These are phyloP conservation scores for Holacanthus passer DNA, from an alignment of 2,113 vertebrate species.

Conservation along the genomic window DNA sequence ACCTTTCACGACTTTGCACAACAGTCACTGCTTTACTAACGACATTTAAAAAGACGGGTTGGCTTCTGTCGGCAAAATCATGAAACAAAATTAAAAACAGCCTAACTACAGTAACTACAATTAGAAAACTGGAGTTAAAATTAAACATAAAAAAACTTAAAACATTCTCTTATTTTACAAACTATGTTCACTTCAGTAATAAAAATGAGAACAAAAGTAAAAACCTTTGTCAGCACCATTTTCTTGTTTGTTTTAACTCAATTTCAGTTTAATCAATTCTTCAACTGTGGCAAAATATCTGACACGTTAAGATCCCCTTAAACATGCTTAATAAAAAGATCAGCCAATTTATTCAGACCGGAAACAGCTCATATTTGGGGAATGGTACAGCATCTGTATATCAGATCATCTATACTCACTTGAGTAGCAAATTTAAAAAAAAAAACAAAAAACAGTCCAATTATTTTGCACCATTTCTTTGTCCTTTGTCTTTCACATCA, in stretches of 20 bases:
- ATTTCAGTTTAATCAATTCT: slow-evolving; percentile 48
- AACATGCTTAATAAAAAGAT: slow-evolving; percentile 58
- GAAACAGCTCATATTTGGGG: slow-evolving; percentile 42
- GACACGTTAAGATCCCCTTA: slow-evolving; percentile 40
- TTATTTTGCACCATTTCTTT: background rate
- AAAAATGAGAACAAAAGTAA: slow-evolving; percentile 78
- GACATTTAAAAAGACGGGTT: slow-evolving; percentile 83
- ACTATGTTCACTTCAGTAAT: slow-evolving; percentile 82
- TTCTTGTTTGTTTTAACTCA: slow-evolving; percentile 45
- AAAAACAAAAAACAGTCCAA: slow-evolving; percentile 15
- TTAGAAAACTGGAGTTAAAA: slow-evolving; percentile 83
- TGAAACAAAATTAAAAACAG: slow-evolving; percentile 72
- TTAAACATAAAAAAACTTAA: slow-evolving; percentile 77
- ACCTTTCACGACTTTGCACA: slow-evolving; percentile 78
- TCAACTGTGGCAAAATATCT: slow-evolving; percentile 21
- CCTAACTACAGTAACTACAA: slow-evolving; percentile 77
- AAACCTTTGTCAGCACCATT: slow-evolving; percentile 82
- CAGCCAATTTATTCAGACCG: slow-evolving; percentile 51
- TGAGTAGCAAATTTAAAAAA: slow-evolving; percentile 24
- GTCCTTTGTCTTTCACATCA: background rate
- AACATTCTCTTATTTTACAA: slow-evolving; percentile 84
- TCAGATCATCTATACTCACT: slow-evolving; percentile 6
- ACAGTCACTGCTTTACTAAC: slow-evolving; percentile 82
- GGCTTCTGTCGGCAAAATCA: slow-evolving; percentile 75
- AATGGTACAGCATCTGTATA: slow-evolving; percentile 49